A percentile compares a stretch with the other conserved stretches of the same genome.
Conservation (phyloP, 2,888 invertebrate species). For the Heteromurus nitidus region DNA sequence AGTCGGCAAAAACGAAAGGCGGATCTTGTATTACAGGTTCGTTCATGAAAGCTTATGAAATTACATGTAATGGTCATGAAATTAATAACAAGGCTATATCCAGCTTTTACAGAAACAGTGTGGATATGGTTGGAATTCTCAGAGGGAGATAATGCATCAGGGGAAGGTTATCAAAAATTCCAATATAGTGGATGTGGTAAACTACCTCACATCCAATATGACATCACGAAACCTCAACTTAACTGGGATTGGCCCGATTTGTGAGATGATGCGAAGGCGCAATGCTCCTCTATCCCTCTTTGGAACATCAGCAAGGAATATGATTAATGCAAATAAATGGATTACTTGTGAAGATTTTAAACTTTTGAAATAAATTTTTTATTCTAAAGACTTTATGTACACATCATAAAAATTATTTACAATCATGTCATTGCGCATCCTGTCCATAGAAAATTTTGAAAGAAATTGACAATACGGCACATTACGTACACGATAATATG, state of each 20-base stretch:
- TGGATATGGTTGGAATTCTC: not conserved
- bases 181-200: conserved; percentile 13
- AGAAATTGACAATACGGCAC: conserved; percentile 22
- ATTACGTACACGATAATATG: not conserved
- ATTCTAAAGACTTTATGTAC: conserved; percentile 19
- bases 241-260: not conserved
- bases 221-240: not conserved
- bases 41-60: not conserved
- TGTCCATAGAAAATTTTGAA: not conserved
- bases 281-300: conserved; percentile 27
- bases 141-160: not conserved
- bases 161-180: not conserved
- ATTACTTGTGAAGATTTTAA: conserved; percentile 17
- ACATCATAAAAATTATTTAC: conserved; percentile 26
- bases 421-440: conserved; percentile 14
- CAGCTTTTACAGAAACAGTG: not conserved
- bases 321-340: not conserved
- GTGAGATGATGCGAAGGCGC: not conserved
- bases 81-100: not conserved
- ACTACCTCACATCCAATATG: not conserved
- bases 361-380: not conserved
- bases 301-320: conserved; percentile 13
- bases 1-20: not conserved
- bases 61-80: not conserved
- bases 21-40: not conserved